These are phyloP conservation scores for Mylabris phalerata DNA, from an alignment of 1,140 invertebrate genomes.

Conservation along the genomic window DNA sequence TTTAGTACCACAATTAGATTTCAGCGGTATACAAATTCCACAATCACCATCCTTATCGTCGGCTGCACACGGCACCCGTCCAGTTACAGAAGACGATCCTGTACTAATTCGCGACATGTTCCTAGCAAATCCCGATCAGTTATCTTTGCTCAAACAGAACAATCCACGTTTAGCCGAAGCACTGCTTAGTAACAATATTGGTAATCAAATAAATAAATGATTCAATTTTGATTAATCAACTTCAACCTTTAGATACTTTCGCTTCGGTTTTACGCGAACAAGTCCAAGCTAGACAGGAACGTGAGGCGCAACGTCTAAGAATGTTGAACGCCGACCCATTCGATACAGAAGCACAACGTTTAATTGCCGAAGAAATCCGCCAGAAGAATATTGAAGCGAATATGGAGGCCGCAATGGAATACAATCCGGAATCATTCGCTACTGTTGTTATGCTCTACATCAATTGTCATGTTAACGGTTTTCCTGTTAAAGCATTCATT, in stretches of 20 bases:
- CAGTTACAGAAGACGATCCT: constrained; percentile 67
- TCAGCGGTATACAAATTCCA: constrained; percentile 78
- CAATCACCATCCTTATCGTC: constrained; percentile 39
- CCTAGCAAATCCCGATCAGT: constrained; percentile 83
- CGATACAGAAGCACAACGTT: constrained; percentile 85
- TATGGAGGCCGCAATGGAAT: constrained; percentile 98
- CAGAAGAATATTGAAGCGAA: constrained; percentile 96
- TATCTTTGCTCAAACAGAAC: constrained; percentile 86
- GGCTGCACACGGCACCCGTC: constrained; percentile 9
- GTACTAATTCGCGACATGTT: constrained; percentile 84
- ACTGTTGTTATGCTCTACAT: constrained; percentile 97
- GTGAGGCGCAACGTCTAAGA: constrained; percentile 73
- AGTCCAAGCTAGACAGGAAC: constrained; percentile 65
- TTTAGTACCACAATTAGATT: constrained; percentile 65
- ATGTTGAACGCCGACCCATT: constrained; percentile 93
- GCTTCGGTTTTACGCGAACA: constrained; percentile 74
- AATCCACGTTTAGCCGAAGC: constrained; percentile 91
- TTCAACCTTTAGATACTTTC: constrained; percentile 62
- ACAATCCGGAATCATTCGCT: constrained; percentile 95
- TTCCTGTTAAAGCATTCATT: constrained; percentile 95
- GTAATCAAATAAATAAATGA: constrained; percentile 39
- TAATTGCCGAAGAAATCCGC: constrained; percentile 93
- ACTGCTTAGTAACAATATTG: constrained; percentile 71
- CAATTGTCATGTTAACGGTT: constrained; percentile 91
- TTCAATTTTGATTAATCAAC: neutral